Evolutionary conservation across 1,140 invertebrate species (phyloP).

Genomic region (Diorhabda sublineata): DNA sequence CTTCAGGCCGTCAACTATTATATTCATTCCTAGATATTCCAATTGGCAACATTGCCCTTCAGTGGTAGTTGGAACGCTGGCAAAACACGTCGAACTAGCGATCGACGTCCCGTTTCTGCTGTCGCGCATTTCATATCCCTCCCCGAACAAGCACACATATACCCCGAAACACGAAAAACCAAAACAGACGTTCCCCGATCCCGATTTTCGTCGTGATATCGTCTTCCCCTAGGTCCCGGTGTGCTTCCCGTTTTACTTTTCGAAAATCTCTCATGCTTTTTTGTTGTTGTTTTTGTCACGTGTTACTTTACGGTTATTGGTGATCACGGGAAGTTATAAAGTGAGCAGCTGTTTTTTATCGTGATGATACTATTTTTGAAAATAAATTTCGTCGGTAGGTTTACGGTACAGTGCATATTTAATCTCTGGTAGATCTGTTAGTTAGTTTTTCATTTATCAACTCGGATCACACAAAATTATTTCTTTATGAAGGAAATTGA

Average conservation of each 20-base stretch:
- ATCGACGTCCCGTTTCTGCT: not conserved
- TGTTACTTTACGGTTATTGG: not conserved
- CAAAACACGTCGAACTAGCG: not conserved
- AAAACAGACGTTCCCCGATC: not conserved
- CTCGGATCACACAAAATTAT: too few species aligned
- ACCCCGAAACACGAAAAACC: not conserved
- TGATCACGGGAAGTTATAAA: not conserved
- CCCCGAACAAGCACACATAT: not conserved
- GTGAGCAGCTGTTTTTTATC: not conserved
- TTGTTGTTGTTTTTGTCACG: not conserved
- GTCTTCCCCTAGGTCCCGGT: slow-evolving; percentile 1
- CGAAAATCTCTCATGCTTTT: not conserved
- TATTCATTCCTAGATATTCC: too few species aligned
- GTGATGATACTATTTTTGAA: too few species aligned
- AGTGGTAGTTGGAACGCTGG: not conserved
- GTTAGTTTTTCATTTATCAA: too few species aligned
- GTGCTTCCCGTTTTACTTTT: not conserved
- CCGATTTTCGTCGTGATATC: slow-evolving; percentile 1
- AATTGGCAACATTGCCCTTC: not conserved
- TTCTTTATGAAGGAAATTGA: too few species aligned
- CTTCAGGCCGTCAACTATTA: too few species aligned
- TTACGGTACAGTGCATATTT: too few species aligned
- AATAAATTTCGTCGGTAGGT: too few species aligned
- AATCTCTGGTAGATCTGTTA: too few species aligned
- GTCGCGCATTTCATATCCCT: not conserved